Conservation (phyloP, 2,888 invertebrate species). For the Tortricodes alternella region DNA sequence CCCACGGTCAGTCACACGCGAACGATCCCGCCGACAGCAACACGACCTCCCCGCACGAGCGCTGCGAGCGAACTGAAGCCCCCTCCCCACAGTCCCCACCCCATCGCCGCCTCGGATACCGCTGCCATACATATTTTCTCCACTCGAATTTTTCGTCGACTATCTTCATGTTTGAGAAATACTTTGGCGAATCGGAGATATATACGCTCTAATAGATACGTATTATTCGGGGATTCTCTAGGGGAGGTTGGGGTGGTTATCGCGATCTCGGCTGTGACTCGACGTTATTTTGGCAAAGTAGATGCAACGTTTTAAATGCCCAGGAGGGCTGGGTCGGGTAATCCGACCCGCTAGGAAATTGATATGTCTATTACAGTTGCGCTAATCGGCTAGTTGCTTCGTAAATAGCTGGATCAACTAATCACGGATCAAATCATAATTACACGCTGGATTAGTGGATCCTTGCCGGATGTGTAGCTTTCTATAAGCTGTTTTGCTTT, state of each 20-base stretch:
- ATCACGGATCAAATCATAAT: constrained; percentile 28
- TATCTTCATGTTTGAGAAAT: constrained; percentile 81
- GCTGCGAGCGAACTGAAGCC: constrained; percentile 65
- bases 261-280: constrained; percentile 53
- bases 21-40: constrained; percentile 42
- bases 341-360: constrained; percentile 28
- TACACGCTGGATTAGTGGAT: constrained; percentile 15
- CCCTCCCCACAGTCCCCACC: constrained; percentile 51
- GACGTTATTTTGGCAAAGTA: constrained; percentile 57
- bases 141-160: constrained; percentile 81
- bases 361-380: constrained; percentile 36
- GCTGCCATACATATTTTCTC: constrained; percentile 78
- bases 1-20: constrained; percentile 70
- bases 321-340: constrained; percentile 31
- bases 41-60: constrained; percentile 52
- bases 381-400: constrained; percentile 30
- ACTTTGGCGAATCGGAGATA: constrained; percentile 79
- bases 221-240: constrained; percentile 74
- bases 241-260: constrained; percentile 57
- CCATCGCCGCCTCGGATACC: constrained; percentile 67
- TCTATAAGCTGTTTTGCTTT: neutral
- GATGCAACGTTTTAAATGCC: constrained; percentile 54
- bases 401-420: constrained; percentile 26
- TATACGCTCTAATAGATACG: constrained; percentile 80
- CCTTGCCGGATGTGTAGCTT: neutral